phyloP scores from a whole-genome alignment of 2,113 vertebrate genomes.

The Clupea harengus region DNA sequence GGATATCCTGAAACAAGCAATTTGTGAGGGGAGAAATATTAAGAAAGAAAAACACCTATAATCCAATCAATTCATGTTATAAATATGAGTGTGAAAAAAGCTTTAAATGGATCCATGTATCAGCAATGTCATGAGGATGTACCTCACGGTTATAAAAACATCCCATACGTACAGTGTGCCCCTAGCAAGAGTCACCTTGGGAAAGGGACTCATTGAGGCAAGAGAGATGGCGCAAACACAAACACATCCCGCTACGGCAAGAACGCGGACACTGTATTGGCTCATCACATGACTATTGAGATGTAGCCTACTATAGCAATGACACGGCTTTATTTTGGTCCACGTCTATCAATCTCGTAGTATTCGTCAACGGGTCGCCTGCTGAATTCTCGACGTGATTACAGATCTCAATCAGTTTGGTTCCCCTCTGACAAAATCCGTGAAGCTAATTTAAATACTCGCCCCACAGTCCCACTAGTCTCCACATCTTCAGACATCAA shows the following conservation, averaged over 20 bases:
- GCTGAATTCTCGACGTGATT: background rate
- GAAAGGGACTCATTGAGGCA: constrained; percentile 61
- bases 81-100: background rate
- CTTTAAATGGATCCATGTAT: background rate
- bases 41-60: background rate
- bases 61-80: too few species aligned
- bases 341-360: constrained; percentile 42
- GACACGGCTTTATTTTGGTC: constrained; percentile 54
- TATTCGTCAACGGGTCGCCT: background rate
- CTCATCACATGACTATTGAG: constrained; percentile 45
- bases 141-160: background rate
- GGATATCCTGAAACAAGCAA: background rate
- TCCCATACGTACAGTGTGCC: constrained; percentile 1
- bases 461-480: background rate
- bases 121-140: background rate
- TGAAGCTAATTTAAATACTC: background rate
- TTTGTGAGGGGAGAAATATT: background rate
- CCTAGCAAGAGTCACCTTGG: constrained; percentile 68
- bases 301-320: constrained; percentile 52
- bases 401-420: background rate
- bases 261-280: constrained; percentile 35
- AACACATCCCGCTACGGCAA: constrained; percentile 38
- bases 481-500: background rate
- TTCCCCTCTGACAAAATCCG: background rate
- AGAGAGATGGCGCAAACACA: constrained; percentile 64